Percentiles rank a stretch among this genome's conserved stretches.
Evolutionary conservation across 2,113 vertebrate species (phyloP).

Genomic region (Plestiodon gilberti): DNA sequence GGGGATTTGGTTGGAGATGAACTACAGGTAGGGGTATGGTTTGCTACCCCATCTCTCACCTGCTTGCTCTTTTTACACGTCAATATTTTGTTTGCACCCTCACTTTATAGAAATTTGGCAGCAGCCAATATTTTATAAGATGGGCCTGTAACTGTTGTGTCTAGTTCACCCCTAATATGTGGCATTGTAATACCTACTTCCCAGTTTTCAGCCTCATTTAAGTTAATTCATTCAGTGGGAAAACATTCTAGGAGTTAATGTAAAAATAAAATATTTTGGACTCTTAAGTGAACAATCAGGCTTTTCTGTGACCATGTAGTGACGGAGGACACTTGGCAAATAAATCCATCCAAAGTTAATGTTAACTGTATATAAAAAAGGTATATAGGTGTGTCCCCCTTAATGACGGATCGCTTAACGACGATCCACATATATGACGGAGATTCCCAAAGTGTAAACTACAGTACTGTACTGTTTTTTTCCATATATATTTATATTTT

Average conservation of each 20-base stretch:
- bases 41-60: background rate
- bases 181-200: background rate
- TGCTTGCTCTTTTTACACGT: background rate
- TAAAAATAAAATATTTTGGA: no score
- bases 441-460: no score
- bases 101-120: background rate
- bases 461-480: no score
- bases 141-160: background rate
- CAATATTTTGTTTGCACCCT: background rate
- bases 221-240: background rate
- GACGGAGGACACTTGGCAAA: no score
- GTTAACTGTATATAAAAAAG: background rate
- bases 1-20: background rate
- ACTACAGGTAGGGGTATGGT: background rate
- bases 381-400: no score
- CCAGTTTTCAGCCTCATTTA: background rate
- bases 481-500: no score
- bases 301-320: no score
- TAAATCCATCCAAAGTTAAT: background rate
- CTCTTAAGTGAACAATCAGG: no score
- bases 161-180: background rate
- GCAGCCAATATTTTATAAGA: background rate
- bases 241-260: background rate
- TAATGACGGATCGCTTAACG: background rate
- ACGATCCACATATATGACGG: no score